These are phyloP conservation scores for Microcebus jonahi DNA, from an alignment of 2,113 vertebrate species.

Conservation along the genomic window DNA sequence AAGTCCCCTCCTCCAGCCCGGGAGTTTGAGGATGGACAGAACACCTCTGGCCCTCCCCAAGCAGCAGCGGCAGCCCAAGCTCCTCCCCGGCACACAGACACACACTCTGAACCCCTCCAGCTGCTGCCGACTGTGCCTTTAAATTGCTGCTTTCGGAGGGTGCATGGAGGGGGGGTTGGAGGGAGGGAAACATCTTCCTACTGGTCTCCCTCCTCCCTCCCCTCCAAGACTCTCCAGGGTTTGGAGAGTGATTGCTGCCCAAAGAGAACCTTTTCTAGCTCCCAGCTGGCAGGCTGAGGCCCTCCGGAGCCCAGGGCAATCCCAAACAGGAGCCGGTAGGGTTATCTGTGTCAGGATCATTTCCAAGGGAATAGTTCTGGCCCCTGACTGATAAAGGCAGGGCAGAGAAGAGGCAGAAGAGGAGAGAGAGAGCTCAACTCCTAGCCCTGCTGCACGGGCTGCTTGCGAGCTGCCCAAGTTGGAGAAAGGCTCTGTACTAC, in stretches of 20 bases:
- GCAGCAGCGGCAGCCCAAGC: conserved; percentile 36
- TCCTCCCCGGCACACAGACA: conserved; percentile 33
- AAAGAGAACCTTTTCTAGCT: conserved; percentile 63
- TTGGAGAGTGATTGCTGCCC: conserved; percentile 66
- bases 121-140: conserved; percentile 76
- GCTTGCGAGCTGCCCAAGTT: conserved; percentile 60
- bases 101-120: conserved; percentile 54
- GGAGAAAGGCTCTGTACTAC: conserved; percentile 56
- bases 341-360: conserved; percentile 64
- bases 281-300: not conserved
- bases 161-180: conserved; percentile 63
- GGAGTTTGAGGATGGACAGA: conserved; percentile 40
- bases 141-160: conserved; percentile 74
- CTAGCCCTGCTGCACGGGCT: conserved; percentile 40
- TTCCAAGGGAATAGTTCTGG: conserved; percentile 59
- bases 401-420: conserved; percentile 22
- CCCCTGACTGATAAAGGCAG: conserved; percentile 42
- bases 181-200: conserved; percentile 71
- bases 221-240: conserved; percentile 68
- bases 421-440: conserved; percentile 3
- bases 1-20: not conserved
- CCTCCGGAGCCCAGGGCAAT: conserved; percentile 11
- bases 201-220: conserved; percentile 53
- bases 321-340: not conserved
- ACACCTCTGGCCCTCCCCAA: not conserved